Base-by-base conservation (phyloP, 1,140 invertebrate genomes). In the fruit fly (Drosophila melanogaster) region DNA sequence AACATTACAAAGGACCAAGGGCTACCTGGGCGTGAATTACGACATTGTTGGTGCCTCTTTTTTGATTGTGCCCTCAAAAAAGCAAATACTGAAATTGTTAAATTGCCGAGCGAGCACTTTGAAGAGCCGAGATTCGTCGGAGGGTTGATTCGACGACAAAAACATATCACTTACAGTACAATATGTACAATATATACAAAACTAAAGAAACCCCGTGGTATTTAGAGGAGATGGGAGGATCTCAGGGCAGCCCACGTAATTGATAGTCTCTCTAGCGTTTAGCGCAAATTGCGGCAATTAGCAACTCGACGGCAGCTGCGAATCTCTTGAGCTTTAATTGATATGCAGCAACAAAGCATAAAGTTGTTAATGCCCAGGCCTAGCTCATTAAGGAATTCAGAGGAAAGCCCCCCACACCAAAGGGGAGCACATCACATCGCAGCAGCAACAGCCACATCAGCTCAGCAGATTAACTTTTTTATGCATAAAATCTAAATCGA, bases 401-500 rank as follows among this genome's bases (percentile, higher is more conserved):
- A 38, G 38, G 84, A 87, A 87, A 87, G 61, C 51, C 19, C 53
- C 38, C 15, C 57, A 30, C n/a, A n/a, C n/a, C 19, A 43, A 54
- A 71, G 62, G 37, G 75, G 62, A 47, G 70, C 47, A 38, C 30
- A 30, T 30, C 30, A 30, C 30, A 30, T 30, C 26, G 37, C 12
- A 38, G 37, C 12, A 10, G 8, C 30, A 30, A 1, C 30, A 30
- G 7, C 30, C 30, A 30, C 30, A 30, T 30, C 30, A 30, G 30
- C 37, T 33, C 71, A 65, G 47, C 78, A 74, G 76, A 89, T 83
- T 33, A 74, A 66, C 65, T 74, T 75, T 75, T 89, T 87, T 87
- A 86, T 86, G 83, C 83, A 86, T 86, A 86, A 86, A 86, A 86
- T 79, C 83, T 86, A 77, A 86, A 86, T 86, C 83, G 83, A 86